phyloP scores from a whole-genome alignment of 1,140 invertebrate species.

The Propsilocerus akamusi region DNA sequence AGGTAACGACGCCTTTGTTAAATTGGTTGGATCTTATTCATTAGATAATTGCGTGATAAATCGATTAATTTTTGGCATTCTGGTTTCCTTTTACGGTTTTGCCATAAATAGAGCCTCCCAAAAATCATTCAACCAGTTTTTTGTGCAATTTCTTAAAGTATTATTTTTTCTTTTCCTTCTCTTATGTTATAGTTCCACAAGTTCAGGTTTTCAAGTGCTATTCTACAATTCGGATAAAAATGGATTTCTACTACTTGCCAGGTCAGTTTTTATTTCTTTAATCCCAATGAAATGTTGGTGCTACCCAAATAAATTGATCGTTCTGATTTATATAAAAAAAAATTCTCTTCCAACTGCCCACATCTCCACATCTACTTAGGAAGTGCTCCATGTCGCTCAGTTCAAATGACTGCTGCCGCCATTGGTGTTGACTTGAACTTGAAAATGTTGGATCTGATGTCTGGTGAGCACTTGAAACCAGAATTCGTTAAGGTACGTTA shows the following conservation, averaged over 20 bases:
- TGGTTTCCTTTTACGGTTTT: not conserved
- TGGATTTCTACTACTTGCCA: constrained; percentile 42
- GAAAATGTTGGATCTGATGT: constrained; percentile 39
- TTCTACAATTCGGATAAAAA: constrained; percentile 2
- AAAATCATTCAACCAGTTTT: not conserved
- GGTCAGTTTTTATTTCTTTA: not conserved
- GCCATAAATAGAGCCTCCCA: not conserved
- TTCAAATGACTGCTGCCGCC: constrained; percentile 44
- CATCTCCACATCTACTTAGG: too few relatives aligned
- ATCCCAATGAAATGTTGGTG: not conserved
- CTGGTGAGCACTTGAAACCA: constrained; percentile 43
- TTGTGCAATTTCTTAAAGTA: not conserved
- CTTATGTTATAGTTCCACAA: not conserved
- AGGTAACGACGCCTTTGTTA: not conserved
- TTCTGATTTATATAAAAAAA: not conserved
- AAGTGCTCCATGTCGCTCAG: constrained; percentile 49
- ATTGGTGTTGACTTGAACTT: constrained; percentile 53
- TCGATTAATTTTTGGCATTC: not conserved
- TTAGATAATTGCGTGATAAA: not conserved
- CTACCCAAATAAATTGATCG: not conserved
- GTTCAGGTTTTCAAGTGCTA: not conserved
- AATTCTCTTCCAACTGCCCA: not conserved
- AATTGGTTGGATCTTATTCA: not conserved
- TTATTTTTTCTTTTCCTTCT: not conserved
- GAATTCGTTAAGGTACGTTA: constrained; percentile 49